Conservation (phyloP, 2,113 vertebrate species). For the Cardinalis cardinalis region DNA sequence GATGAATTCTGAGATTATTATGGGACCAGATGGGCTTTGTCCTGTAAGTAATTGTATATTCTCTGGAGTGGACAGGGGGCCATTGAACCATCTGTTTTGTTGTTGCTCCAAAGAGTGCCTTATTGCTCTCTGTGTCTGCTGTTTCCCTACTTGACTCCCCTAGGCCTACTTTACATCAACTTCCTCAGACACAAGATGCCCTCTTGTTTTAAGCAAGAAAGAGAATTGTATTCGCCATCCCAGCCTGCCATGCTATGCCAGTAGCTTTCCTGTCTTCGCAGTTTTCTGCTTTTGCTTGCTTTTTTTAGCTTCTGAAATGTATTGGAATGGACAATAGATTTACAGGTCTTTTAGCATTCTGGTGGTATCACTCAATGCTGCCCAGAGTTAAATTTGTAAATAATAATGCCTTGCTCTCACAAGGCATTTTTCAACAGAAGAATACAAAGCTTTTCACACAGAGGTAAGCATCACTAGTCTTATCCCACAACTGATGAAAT, state of each 20-base stretch:
- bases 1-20: slow-evolving; percentile 32
- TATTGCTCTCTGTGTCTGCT: background rate
- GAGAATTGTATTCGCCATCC: background rate
- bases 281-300: background rate
- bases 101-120: slow-evolving; percentile 28
- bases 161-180: background rate
- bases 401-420: background rate
- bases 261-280: background rate
- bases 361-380: background rate
- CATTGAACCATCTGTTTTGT: slow-evolving; percentile 41
- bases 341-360: background rate
- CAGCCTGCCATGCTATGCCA: background rate
- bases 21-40: slow-evolving; percentile 54
- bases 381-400: background rate
- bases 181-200: background rate
- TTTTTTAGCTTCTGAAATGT: background rate
- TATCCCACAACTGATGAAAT: background rate
- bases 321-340: background rate
- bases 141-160: background rate
- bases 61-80: slow-evolving; percentile 12
- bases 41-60: slow-evolving; percentile 44
- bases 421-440: background rate
- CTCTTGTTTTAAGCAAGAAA: background rate
- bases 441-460: background rate
- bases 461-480: background rate